These are phyloP conservation scores for Smutsia temminckii DNA, from an alignment of 2,797 vertebrate species.

Conservation along the genomic window DNA sequence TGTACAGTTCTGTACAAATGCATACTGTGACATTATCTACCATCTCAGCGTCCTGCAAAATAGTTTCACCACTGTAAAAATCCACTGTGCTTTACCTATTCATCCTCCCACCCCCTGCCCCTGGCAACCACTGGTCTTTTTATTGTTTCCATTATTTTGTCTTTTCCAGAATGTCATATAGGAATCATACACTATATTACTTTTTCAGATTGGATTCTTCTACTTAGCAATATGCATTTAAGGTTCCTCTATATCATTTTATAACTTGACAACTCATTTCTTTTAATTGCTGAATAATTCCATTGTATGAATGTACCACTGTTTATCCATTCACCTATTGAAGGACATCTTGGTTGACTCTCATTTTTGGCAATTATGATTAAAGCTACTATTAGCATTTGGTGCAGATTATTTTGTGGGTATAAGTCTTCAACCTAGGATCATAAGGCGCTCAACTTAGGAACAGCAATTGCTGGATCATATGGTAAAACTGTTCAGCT, in stretches of 20 bases:
- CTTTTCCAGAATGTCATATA: neutral
- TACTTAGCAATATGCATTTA: neutral
- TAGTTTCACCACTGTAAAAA: neutral
- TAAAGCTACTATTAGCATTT: neutral
- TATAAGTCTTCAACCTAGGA: neutral
- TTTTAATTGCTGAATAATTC: neutral
- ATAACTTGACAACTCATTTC: neutral
- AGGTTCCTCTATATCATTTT: neutral
- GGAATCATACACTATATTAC: neutral
- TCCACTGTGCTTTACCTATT: neutral
- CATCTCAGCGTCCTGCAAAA: neutral
- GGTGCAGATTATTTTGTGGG: neutral
- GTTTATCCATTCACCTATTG: neutral
- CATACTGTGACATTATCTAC: neutral
- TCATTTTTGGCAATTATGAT: neutral
- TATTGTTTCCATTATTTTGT: neutral
- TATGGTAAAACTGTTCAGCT: neutral
- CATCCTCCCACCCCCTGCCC: neutral
- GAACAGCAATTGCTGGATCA: neutral
- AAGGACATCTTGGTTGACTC: neutral
- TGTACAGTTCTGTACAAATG: neutral
- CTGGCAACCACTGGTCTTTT: neutral
- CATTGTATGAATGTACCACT: neutral
- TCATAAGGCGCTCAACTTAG: neutral
- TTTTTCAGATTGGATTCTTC: neutral